phyloP scores from a whole-genome alignment of 1,140 invertebrate genomes.

The Neomicropteryx cornuta region DNA sequence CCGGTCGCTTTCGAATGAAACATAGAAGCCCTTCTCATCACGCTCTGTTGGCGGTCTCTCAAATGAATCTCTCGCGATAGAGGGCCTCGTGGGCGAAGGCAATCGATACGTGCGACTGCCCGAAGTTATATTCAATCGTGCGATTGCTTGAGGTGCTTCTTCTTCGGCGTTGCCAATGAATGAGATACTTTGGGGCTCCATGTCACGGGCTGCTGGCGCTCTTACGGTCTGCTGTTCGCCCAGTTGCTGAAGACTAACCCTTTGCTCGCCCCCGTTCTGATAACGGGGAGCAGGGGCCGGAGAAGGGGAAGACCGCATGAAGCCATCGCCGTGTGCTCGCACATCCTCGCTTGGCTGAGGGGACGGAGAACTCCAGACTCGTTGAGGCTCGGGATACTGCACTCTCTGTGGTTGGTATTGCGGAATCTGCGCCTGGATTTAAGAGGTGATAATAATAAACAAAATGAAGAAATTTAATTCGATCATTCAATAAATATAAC shows the following conservation, averaged over 20 bases:
- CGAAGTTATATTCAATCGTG: conserved; percentile 70
- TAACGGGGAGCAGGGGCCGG: too few relatives aligned
- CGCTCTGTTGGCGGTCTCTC: conserved; percentile 37
- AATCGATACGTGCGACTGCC: conserved; percentile 80
- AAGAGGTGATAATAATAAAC: too few relatives aligned
- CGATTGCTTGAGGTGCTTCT: conserved; percentile 51
- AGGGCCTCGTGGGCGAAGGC: conserved; percentile 67
- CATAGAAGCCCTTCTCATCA: conserved; percentile 85
- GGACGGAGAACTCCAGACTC: too few relatives aligned
- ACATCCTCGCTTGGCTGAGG: background rate
- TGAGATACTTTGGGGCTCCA: conserved; percentile 86
- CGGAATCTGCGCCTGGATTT: too few relatives aligned
- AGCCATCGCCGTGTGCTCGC: background rate
- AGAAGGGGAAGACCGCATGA: too few relatives aligned
- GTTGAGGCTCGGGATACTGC: too few relatives aligned
- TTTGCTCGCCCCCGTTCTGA: conserved; percentile 12
- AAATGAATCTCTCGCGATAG: conserved; percentile 59
- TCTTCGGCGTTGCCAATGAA: conserved; percentile 66
- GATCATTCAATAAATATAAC: too few relatives aligned
- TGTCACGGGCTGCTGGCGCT: conserved; percentile 60
- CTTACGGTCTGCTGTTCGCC: conserved; percentile 35
- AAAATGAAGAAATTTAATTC: too few relatives aligned
- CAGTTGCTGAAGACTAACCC: conserved; percentile 31
- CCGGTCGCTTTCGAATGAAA: conserved; percentile 79
- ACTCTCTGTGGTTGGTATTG: too few relatives aligned